Evolutionary conservation across 2,888 invertebrate genomes (phyloP), one percentile per base, ranked within the genome.

Genomic region (Sarcophaga carnaria): DNA sequence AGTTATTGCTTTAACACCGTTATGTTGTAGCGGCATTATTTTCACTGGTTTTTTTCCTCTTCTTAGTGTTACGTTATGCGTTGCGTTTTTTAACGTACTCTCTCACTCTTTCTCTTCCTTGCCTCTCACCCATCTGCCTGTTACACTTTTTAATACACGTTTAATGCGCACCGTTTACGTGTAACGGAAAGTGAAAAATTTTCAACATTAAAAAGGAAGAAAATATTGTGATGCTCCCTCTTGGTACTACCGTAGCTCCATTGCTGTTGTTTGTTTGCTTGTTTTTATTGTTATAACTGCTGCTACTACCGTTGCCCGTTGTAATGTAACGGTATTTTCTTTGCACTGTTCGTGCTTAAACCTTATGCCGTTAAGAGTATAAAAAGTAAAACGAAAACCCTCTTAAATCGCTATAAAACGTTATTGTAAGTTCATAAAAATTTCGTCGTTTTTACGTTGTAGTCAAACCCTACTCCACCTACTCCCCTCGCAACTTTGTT

Each of bases 341-440:
- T 54, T 54, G 12, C 54, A 54, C 54, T 54, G 54, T 62, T 69
- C 63, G 20, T 63, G 71, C 47, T 64, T n/a, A 49, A 64, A n/a
- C 70, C 54, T 71, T 63, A 59, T 63, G 49, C 63, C 49, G 49
- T 79, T 64, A 37, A 37, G 8, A 37, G 10, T 10, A 37, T 37
- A 37, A 37, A 37, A 37, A 17, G 54, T 54, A 54, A 54, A 54
- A 63, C 63, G 70, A 70, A 63, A 79, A 54, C 12, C 54, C 63
- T 79, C 71, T 79, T 70, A 70, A 78, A 78, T 71, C 70, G 79
- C 71, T 79, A 63, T 71, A 71, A 79, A 79, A 79, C 49, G 70
- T 70, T 70, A 79, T 70, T 79, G 70, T 79, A 71, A 79, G 70
- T 79, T 79, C 79, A 79, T 79, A 71, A 79, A 79, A 79, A 79